Evolutionary conservation across 1,140 invertebrate genomes (phyloP).

Genomic region (Brachionus manjavacas): DNA sequence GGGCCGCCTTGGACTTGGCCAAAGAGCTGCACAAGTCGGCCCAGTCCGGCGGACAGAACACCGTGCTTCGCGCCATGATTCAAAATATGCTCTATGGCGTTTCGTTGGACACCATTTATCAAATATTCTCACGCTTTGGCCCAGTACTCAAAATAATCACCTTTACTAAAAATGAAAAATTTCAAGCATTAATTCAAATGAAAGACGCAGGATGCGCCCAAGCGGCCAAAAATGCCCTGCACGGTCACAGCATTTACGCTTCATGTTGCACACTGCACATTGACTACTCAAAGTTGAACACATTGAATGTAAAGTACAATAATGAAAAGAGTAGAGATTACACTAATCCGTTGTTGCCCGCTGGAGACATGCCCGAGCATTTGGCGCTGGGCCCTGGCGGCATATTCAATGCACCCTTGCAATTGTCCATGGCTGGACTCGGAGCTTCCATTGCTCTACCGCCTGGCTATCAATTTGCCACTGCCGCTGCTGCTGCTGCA

Average conservation of each 20-base stretch:
- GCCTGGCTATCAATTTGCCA: slow-evolving; percentile 1
- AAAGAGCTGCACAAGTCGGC: slow-evolving; percentile 44
- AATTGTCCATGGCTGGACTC: not conserved
- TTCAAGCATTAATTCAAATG: slow-evolving; percentile 43
- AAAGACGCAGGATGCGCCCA: slow-evolving; percentile 26
- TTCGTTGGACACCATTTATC: slow-evolving; percentile 23
- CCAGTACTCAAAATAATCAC: slow-evolving; percentile 42
- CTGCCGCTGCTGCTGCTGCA: not conserved
- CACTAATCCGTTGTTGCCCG: slow-evolving; percentile 91
- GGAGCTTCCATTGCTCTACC: not conserved
- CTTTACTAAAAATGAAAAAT: slow-evolving; percentile 43
- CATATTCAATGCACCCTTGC: not conserved
- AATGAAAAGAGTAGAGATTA: slow-evolving; percentile 99
- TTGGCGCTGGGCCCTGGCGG: slow-evolving; percentile 17
- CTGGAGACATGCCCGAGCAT: slow-evolving; percentile 66
- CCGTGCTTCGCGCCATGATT: slow-evolving; percentile 27
- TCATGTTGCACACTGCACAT: slow-evolving; percentile 91
- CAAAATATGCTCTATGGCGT: slow-evolving; percentile 27
- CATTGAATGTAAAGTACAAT: slow-evolving; percentile 97
- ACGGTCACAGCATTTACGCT: slow-evolving; percentile 94
- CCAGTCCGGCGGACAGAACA: slow-evolving; percentile 80
- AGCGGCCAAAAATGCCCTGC: slow-evolving; percentile 65
- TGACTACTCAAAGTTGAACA: slow-evolving; percentile 91
- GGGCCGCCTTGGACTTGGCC: slow-evolving; percentile 70
- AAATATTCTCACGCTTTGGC: slow-evolving; percentile 38